phyloP scores from a whole-genome alignment of 2,888 invertebrate genomes.

The Drosophila siamana region DNA sequence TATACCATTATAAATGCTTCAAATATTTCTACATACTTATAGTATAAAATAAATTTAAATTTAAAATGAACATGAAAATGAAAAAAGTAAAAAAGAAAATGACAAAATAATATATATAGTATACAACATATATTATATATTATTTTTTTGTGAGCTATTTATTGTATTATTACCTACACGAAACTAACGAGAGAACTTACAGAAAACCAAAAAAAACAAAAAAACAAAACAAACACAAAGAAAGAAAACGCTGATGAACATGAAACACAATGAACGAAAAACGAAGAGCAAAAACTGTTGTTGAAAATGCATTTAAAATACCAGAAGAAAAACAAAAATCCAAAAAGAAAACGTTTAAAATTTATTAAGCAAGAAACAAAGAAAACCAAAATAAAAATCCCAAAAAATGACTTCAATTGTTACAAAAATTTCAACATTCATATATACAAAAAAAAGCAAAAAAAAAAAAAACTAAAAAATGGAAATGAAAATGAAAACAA shows the following conservation, averaged over 20 bases:
- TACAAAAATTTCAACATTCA: conserved; percentile 59
- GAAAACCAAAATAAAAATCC: too few species aligned
- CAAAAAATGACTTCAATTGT: conserved; percentile 50
- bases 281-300: conserved; percentile 60
- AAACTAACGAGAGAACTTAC: conserved; percentile 34
- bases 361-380: conserved; percentile 41
- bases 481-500: conserved; percentile 24
- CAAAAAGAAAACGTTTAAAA: conserved; percentile 28
- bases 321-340: conserved; percentile 17
- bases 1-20: conserved; percentile 46
- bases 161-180: conserved; percentile 53
- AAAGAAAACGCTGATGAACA: conserved; percentile 15
- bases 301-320: conserved; percentile 70
- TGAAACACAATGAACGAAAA: conserved; percentile 26
- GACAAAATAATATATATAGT: conserved; percentile 5
- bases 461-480: conserved; percentile 26
- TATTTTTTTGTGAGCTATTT: conserved; percentile 57
- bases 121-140: conserved; percentile 25
- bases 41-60: conserved; percentile 13
- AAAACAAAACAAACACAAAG: conserved; percentile 6
- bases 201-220: too few species aligned
- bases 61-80: too few species aligned
- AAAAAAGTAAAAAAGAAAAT: too few species aligned
- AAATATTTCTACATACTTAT: conserved; percentile 41
- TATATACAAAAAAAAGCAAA: conserved; percentile 29